These are phyloP conservation scores for Doryteuthis pealeii DNA, from an alignment of 1,140 invertebrate genomes.

Conservation along the genomic window DNA sequence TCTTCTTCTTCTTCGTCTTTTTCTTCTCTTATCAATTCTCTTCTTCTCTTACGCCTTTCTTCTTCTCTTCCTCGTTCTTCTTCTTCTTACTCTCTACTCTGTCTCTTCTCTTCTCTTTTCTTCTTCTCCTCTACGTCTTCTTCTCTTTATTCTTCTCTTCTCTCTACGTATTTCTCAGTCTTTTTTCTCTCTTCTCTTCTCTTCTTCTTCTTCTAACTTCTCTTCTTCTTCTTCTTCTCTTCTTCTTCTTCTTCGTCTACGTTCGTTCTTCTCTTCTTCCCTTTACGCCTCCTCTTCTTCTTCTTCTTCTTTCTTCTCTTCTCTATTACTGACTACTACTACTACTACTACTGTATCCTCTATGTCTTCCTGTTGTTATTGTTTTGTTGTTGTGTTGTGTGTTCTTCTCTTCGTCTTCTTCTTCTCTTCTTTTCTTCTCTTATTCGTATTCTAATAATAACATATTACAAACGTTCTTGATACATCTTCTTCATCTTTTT, in stretches of 20 bases:
- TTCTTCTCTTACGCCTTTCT: not conserved
- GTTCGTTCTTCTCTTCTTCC: not conserved
- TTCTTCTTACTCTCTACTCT: not conserved
- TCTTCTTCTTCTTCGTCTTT: not conserved
- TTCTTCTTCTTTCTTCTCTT: not conserved
- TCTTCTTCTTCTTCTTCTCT: not conserved
- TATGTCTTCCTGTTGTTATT: not conserved
- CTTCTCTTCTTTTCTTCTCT: too few species aligned
- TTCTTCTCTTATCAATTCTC: not conserved
- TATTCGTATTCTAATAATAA: too few species aligned
- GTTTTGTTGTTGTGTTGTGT: too few species aligned
- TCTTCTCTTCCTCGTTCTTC: not conserved
- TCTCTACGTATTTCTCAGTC: not conserved
- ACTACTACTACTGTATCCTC: not conserved
- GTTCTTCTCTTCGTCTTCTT: too few species aligned
- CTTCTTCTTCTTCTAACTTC: not conserved
- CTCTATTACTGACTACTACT: rapidly evolving
- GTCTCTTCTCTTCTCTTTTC: not conserved
- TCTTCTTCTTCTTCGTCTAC: not conserved
- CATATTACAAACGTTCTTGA: too few species aligned
- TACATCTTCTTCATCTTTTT: too few species aligned
- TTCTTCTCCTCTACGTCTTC: not conserved
- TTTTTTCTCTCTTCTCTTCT: not conserved
- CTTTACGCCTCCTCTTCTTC: rapidly evolving
- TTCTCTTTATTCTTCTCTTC: not conserved